These are phyloP conservation scores for Phrynocephalus vlangalii DNA, from an alignment of 2,797 vertebrate species.

Conservation along the genomic window DNA sequence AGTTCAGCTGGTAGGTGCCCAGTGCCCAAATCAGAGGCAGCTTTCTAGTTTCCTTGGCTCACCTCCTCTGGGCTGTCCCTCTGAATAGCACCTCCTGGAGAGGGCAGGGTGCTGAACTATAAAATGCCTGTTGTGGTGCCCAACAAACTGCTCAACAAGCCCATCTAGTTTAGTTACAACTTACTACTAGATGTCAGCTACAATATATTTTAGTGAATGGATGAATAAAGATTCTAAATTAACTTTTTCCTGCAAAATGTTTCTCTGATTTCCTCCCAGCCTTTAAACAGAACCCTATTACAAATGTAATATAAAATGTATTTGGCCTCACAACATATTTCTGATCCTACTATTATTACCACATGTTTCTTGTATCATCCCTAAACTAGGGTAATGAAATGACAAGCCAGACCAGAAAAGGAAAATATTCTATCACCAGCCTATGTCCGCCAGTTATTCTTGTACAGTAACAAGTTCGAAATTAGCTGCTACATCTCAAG, in stretches of 20 bases:
- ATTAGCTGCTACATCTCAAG: slow-evolving; percentile 2
- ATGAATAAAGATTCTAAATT: neutral
- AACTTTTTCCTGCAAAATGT: neutral
- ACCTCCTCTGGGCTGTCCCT: too few species aligned
- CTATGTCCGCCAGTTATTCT: neutral
- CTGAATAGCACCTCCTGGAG: too few species aligned
- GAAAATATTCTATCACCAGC: neutral
- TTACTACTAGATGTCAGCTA: too few species aligned
- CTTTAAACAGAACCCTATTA: neutral
- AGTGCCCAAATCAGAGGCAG: too few species aligned
- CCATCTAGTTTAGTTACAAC: too few species aligned
- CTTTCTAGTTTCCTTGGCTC: too few species aligned
- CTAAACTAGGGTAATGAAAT: neutral
- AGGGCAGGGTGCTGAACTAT: too few species aligned
- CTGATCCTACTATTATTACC: neutral
- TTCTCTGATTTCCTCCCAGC: neutral
- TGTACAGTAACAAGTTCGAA: neutral
- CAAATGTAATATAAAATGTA: neutral
- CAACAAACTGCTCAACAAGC: too few species aligned
- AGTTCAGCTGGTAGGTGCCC: too few species aligned
- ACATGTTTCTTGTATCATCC: neutral
- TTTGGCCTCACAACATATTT: neutral
- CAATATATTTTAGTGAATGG: neutral
- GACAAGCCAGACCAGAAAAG: neutral
- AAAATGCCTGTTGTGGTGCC: too few species aligned